A percentile compares a stretch with the other conserved stretches of the same genome.
phyloP scores from a whole-genome alignment of 1,140 invertebrate species.

The Dendroctonus valens region DNA sequence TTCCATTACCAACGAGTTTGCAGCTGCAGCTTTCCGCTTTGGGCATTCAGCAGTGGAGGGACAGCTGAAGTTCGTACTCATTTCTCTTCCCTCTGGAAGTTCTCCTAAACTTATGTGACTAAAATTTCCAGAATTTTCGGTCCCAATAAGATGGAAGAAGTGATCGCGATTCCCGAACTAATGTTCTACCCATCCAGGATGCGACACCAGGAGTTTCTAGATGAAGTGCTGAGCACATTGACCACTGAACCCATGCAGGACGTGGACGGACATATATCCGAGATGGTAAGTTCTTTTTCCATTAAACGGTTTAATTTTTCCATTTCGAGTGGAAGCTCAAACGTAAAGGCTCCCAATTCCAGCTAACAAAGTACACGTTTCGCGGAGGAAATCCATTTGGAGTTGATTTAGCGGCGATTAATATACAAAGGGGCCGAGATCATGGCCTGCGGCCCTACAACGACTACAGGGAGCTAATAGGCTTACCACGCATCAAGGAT shows the following conservation, averaged over 20 bases:
- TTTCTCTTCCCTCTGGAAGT: not conserved
- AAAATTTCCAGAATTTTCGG: constrained; percentile 51
- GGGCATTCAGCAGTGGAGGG: constrained; percentile 71
- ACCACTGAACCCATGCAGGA: constrained; percentile 61
- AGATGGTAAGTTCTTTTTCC: constrained; percentile 51
- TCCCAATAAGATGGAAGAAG: constrained; percentile 54
- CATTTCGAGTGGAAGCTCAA: not conserved
- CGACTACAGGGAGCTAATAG: constrained; percentile 64
- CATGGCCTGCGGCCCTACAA: constrained; percentile 69
- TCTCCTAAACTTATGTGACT: not conserved
- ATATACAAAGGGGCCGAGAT: constrained; percentile 69
- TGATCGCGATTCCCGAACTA: constrained; percentile 61
- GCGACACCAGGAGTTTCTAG: constrained; percentile 57
- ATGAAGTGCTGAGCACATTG: constrained; percentile 57
- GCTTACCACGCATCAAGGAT: constrained; percentile 52
- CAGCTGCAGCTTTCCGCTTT: constrained; percentile 82
- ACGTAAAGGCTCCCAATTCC: constrained; percentile 35
- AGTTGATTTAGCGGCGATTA: constrained; percentile 81
- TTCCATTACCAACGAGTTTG: constrained; percentile 81
- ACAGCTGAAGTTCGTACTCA: constrained; percentile 47
- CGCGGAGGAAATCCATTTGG: constrained; percentile 70
- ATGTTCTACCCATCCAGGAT: constrained; percentile 65
- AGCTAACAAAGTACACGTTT: constrained; percentile 69
- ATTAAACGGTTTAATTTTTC: not conserved
- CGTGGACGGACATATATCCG: constrained; percentile 58